Evolutionary conservation across 2,888 invertebrate genomes (phyloP), one percentile per base, ranked within the genome.

Genomic region (Ophonus ardosiacus): DNA sequence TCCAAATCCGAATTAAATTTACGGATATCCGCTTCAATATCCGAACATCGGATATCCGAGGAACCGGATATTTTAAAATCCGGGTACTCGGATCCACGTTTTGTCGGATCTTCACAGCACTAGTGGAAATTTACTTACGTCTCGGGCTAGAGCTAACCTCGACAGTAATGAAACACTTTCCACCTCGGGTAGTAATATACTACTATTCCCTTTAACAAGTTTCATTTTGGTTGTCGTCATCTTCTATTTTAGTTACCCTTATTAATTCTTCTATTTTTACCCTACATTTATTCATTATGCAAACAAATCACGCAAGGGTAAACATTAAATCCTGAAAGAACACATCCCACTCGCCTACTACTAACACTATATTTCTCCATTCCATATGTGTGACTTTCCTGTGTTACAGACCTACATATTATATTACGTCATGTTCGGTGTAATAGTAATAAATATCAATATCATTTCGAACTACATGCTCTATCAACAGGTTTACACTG

Each of bases 361-460:
- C 43, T 31, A 31, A 31, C 5, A 31, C 31, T 31, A 10, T 51
- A 51, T 51, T 13, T 51, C 43, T 13, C 8, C 43, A 13, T 51
- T 51, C 43, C 43, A 51, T 51, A 51, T 51, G 43, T 51, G 43
- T 51, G 43, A 51, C 43, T 51, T 51, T 51, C 10, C 43, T 13
- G 6, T 31, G 43, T 51, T 10, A 51, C 43, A 68, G 31, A 31
- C 68, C 68, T 31, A 68, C 68, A 68, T 68, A 63, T 24, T 68
- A 21, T 31, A 21, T 68, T 61, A 61, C 68, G 31, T 68, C 68
- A 31, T 68, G 68, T 21, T 68, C 68, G 68, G 31, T 68, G 68
- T 68, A 68, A 68, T 68, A 21, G 21, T 68, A 68, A 68, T 68
- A 21, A 7, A 24, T 68, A 68, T 68, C 68, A 31, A 68, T 68